Percentiles rank a stretch among this genome's conserved stretches.
Conservation (phyloP, 2,797 vertebrate species). For the Denticeps clupeoides region DNA sequence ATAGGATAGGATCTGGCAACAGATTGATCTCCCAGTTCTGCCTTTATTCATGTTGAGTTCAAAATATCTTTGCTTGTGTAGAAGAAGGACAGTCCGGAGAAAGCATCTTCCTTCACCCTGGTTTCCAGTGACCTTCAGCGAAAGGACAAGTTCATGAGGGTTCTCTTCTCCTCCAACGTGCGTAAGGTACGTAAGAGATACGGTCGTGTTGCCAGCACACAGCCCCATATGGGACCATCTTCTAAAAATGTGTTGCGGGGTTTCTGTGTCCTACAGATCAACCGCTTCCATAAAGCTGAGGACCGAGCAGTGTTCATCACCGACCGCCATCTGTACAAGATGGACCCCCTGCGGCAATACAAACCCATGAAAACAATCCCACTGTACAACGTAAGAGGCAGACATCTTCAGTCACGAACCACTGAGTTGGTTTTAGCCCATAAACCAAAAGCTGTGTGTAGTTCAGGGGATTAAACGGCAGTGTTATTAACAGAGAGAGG, state of each 20-base stretch:
- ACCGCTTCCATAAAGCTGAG: conserved; percentile 88
- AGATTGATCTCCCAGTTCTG: too few species aligned
- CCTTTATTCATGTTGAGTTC: neutral
- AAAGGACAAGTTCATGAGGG: conserved; percentile 93
- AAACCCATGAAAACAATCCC: conserved; percentile 95
- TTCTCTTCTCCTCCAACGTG: conserved; percentile 92
- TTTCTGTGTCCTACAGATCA: conserved; percentile 61
- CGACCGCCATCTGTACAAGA: conserved; percentile 93
- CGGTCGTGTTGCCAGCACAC: neutral
- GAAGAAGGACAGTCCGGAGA: conserved; percentile 75
- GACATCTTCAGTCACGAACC: too few species aligned
- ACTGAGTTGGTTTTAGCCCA: too few species aligned
- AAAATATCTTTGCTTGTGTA: conserved; percentile 39
- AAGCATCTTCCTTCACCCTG: conserved; percentile 67
- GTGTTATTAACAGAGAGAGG: neutral
- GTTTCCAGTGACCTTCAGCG: conserved; percentile 85
- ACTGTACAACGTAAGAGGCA: conserved; percentile 90
- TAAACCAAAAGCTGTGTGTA: neutral
- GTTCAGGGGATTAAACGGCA: neutral
- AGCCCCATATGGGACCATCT: neutral
- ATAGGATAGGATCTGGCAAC: too few species aligned
- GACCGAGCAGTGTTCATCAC: conserved; percentile 88
- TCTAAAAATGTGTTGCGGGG: neutral
- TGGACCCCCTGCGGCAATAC: conserved; percentile 91
- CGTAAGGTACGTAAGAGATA: conserved; percentile 70